Evolutionary conservation across 2,113 vertebrate species (phyloP), one percentile per base, ranked within the genome.

Genomic region (Steatornis caripensis): DNA sequence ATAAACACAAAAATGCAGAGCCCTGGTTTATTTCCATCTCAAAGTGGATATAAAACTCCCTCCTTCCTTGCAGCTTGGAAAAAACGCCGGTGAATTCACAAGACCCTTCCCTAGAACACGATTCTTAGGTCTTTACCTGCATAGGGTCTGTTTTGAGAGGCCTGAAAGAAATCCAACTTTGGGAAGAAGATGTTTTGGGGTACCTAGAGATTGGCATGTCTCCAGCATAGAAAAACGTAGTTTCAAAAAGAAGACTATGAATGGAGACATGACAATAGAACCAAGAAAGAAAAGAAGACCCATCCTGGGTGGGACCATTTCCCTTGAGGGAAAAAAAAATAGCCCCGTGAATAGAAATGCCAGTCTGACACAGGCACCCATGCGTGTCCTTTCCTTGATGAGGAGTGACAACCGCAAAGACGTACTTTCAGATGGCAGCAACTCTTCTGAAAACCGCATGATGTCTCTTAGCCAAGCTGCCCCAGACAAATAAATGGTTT

Each of bases 401-500:
- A 60, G 62, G 10, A 65, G n/a, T 46, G 92, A 88, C 91, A 90
- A 49, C 39, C 20, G 45, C 74, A 87, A 53, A 70, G 53, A 37
- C 54, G 26, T 34, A 9, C 54, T 54, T 83, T 69, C 70, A 64
- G 36, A 86, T 41, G 57, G 79, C 87, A 94, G 64, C 71, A 87
- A 8, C 85, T 81, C 16, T 64, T 62, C 68, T 64, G 54, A 29
- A 81, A 90, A 70, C 49, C 58, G 2, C 90, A 64, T 1, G 1
- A 34, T 27, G 37, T 77, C 11, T 51, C 79, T 60, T 46, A 80
- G 79, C 72, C 49, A 80, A 84, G 71, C 82, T 93, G 82, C 68
- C 82, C 82, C 43, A 58, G 87, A 94, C 92, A 90, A 96, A 94
- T 90, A 87, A 79, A 82, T 19, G 9, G 39, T 95, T 92, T 95